A percentile compares a stretch with the other conserved stretches of the same genome.
Conservation (phyloP, 2,888 invertebrate species). For the Spodoptera exigua region DNA sequence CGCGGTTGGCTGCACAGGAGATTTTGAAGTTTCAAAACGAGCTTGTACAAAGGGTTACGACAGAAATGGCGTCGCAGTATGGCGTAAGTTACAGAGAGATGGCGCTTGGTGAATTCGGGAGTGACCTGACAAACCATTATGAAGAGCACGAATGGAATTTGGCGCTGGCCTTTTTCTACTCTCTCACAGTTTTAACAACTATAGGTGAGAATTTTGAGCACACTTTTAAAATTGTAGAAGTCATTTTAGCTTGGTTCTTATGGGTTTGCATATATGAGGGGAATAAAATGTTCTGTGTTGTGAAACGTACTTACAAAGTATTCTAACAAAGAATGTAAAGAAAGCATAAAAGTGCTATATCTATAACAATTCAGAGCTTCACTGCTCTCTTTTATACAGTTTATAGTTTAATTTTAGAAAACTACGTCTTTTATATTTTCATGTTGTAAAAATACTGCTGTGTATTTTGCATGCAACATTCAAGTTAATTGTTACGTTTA, state of each 20-base stretch:
- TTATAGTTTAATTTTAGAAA: no score
- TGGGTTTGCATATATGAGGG: neutral
- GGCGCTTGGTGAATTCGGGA: slow-evolving; percentile 85
- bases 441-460: no score
- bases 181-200: slow-evolving; percentile 97
- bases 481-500: no score
- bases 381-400: no score
- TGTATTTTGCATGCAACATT: no score
- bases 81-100: slow-evolving; percentile 87
- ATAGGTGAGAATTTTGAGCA: slow-evolving; percentile 91
- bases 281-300: no score
- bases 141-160: slow-evolving; percentile 95
- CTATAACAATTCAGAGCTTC: no score
- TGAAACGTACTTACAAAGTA: no score
- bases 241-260: slow-evolving; percentile 7
- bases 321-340: no score
- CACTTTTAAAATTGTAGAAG: slow-evolving; percentile 38
- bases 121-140: slow-evolving; percentile 81
- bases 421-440: no score
- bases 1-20: slow-evolving; percentile 93
- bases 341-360: no score
- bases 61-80: slow-evolving; percentile 92
- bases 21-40: slow-evolving; percentile 95
- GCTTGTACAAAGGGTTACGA: slow-evolving; percentile 93
- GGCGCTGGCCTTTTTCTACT: slow-evolving; percentile 97